Evolutionary conservation across 2,888 invertebrate genomes (phyloP).

Genomic region (Eretmocerus hayati): DNA sequence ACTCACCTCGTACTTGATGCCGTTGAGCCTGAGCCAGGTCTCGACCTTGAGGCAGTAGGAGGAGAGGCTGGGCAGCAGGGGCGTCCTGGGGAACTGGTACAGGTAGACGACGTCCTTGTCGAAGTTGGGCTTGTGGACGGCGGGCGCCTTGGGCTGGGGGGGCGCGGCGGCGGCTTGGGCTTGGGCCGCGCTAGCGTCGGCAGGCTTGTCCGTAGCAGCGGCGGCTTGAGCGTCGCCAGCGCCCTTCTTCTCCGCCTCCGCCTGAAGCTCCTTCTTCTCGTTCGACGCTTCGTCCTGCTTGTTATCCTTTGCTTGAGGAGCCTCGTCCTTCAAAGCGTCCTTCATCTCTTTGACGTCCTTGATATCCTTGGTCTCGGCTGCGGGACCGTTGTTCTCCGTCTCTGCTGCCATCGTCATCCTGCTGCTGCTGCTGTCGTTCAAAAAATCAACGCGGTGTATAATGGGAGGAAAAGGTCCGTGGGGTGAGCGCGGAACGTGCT

Average conservation of each 20-base stretch:
- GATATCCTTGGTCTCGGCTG: slow-evolving; percentile 55
- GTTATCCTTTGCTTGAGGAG: slow-evolving; percentile 39
- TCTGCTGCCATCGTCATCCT: slow-evolving; percentile 64
- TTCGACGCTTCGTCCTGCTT: slow-evolving; percentile 39
- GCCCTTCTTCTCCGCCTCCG: slow-evolving; percentile 38
- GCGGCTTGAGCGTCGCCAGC: slow-evolving; percentile 42
- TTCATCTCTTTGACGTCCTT: slow-evolving; percentile 52
- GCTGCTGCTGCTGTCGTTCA: too few species aligned
- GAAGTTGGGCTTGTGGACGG: slow-evolving; percentile 80
- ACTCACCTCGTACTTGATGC: slow-evolving; percentile 89
- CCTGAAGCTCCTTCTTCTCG: slow-evolving; percentile 35
- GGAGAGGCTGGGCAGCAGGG: slow-evolving; percentile 81
- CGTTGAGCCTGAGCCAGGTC: slow-evolving; percentile 87
- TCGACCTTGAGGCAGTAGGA: slow-evolving; percentile 94
- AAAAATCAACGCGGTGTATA: too few species aligned
- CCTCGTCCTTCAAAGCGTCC: slow-evolving; percentile 49
- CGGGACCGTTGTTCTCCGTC: slow-evolving; percentile 64
- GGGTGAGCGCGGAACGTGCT: background rate
- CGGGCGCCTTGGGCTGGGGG: slow-evolving; percentile 59
- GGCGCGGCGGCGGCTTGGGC: slow-evolving; percentile 47
- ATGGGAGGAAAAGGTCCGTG: slow-evolving; percentile 17
- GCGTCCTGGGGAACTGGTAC: slow-evolving; percentile 88
- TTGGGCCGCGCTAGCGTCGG: slow-evolving; percentile 43
- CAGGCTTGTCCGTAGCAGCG: slow-evolving; percentile 47
- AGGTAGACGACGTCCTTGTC: slow-evolving; percentile 90